Base-by-base conservation (phyloP, 2,113 vertebrate genomes). In the Phalacrocorax aristotelis region DNA sequence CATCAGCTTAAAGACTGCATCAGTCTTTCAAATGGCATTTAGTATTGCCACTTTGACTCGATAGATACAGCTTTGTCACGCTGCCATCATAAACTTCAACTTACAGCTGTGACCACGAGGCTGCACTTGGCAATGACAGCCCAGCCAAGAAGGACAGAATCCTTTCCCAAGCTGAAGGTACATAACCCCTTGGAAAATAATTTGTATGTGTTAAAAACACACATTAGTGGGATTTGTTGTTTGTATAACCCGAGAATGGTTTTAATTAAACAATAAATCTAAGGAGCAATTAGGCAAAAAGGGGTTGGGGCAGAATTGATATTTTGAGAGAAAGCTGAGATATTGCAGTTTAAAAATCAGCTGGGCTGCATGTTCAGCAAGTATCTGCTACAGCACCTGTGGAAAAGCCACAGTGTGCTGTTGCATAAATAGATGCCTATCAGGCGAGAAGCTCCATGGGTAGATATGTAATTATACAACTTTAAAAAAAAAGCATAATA, bases 241-340 rank as follows among this genome's bases (percentile, higher is more conserved):
- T 97, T 95, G 89, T 95, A 95, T 94, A 91, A 92, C 87, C 83
- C 36, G 2, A 76, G 95, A 96, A 96, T 18, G 9, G 79, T 95
- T 97, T 97, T 97, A 98, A 97, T 97, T 94, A 96, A 97, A 97
- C 93, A 91, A 97, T 95, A 97, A 96, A 97, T 97, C 95, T 97
- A 85, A 91, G 93, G 93, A 96, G 90, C 96, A 97, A 97, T 96
- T 95, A 97, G 95, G 93, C 82, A 97, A 97, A 93, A 90, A 93
- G 77, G 66, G 83, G 94, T 79, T 96, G 91, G 95, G 87, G 88
- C 86, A 94, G 89, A 85, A 94, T 88, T 90, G 85, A 93, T 92
- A 94, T 96, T 97, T 96, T 97, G 95, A 97, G 96, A 95, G 87
- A 93, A 94, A 89, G 87, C 90, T 89, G 93, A 92, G 89, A 74